These are phyloP conservation scores for Danaus chrysippus DNA, from an alignment of 2,888 invertebrate genomes.

Conservation along the genomic window DNA sequence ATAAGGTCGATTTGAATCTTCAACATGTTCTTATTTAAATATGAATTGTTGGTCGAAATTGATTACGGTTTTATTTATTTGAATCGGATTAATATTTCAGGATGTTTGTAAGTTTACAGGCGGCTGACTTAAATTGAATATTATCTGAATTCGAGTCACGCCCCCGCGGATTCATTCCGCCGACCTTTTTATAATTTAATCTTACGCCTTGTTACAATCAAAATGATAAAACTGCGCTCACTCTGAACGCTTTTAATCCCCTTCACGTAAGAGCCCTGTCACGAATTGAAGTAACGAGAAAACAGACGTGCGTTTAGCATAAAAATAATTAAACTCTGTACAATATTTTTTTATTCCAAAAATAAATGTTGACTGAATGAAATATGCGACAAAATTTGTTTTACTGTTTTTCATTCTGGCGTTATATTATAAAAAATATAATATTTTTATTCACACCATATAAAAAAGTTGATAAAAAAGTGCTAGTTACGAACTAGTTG, in stretches of 20 bases:
- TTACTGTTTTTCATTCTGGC: background rate
- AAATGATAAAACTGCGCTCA: slow-evolving; percentile 43
- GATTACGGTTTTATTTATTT: background rate
- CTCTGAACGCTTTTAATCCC: slow-evolving; percentile 29
- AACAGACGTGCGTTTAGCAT: slow-evolving; percentile 20
- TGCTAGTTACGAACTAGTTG: too few relatives aligned
- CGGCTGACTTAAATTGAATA: slow-evolving; percentile 20
- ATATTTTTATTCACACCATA: background rate
- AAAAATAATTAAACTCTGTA: slow-evolving; percentile 24
- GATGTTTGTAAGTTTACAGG: slow-evolving; percentile 8
- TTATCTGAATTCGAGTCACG: slow-evolving; percentile 43
- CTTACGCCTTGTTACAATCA: slow-evolving; percentile 53
- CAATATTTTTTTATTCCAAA: slow-evolving; percentile 16
- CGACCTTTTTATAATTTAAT: slow-evolving; percentile 60
- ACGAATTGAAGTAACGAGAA: slow-evolving; percentile 22
- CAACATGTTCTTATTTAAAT: background rate
- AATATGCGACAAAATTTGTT: background rate
- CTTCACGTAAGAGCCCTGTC: slow-evolving; percentile 15
- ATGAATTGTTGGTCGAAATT: background rate
- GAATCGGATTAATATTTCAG: background rate
- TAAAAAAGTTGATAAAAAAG: background rate
- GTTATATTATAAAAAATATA: background rate
- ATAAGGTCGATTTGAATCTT: too few relatives aligned
- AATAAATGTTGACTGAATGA: background rate
- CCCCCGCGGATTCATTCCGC: slow-evolving; percentile 48